A percentile compares a stretch with the other conserved stretches of the same genome.
Evolutionary conservation across 2,888 invertebrate genomes (phyloP).

Genomic region (Eilema griseolum): DNA sequence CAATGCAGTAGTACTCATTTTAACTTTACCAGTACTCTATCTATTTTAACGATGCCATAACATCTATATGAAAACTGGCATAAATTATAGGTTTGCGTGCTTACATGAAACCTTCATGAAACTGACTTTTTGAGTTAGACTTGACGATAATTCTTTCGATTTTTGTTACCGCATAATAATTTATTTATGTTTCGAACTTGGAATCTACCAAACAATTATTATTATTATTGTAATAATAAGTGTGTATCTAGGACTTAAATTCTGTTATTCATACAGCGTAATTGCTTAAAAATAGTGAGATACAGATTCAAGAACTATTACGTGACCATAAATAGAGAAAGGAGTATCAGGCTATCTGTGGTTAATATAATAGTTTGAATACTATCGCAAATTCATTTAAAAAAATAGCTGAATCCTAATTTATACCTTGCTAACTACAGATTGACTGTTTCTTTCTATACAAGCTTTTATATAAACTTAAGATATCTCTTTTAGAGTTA

Average conservation of each 20-base stretch:
- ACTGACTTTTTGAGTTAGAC: neutral
- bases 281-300: constrained; percentile 1
- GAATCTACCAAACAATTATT: neutral
- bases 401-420: neutral
- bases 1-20: neutral
- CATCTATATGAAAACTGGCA: neutral
- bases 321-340: neutral
- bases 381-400: neutral
- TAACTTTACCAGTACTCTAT: neutral
- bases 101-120: neutral
- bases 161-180: neutral
- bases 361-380: neutral
- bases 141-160: neutral
- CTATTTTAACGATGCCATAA: neutral
- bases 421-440: neutral
- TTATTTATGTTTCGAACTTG: neutral
- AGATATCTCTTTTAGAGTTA: neutral
- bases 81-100: neutral
- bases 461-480: neutral
- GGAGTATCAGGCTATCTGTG: neutral
- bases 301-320: constrained; percentile 1
- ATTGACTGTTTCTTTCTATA: neutral
- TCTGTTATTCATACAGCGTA: constrained; percentile 2
- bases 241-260: neutral
- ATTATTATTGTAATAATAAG: neutral